Percentiles rank a stretch among this genome's conserved stretches.
Evolutionary conservation across 2,888 invertebrate species (phyloP).

Genomic region (Plebejus argus): DNA sequence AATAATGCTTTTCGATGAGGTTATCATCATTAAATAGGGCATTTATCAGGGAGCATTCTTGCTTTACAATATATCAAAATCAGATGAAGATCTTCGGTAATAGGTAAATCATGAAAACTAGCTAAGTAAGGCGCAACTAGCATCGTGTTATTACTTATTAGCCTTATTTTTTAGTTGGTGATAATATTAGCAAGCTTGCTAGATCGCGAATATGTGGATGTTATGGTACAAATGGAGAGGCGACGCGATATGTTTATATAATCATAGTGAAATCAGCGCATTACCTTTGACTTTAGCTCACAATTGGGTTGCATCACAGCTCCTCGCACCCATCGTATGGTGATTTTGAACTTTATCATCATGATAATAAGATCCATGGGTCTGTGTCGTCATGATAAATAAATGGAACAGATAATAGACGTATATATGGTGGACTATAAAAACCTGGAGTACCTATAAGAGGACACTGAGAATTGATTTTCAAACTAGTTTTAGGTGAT

Average conservation of each 20-base stretch:
- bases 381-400: not conserved
- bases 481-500: no score
- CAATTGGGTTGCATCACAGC: constrained; percentile 28
- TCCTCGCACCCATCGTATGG: not conserved
- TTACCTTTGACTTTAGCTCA: constrained; percentile 33
- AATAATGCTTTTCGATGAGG: not conserved
- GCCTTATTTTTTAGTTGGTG: no score
- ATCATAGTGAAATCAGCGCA: constrained; percentile 34
- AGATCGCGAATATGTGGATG: not conserved
- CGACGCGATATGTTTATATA: constrained; percentile 31
- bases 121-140: no score
- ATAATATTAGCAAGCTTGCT: no score
- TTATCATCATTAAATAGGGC: not conserved
- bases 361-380: not conserved
- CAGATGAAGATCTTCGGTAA: no score
- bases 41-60: not conserved
- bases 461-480: no score
- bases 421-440: no score
- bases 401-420: no score
- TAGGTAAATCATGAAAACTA: no score
- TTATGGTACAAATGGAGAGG: constrained; percentile 14
- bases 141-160: no score
- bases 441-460: no score
- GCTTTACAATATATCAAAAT: not conserved
- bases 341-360: not conserved